Base-by-base conservation (phyloP, 2,113 vertebrate genomes). In the Callopanchax toddi region DNA sequence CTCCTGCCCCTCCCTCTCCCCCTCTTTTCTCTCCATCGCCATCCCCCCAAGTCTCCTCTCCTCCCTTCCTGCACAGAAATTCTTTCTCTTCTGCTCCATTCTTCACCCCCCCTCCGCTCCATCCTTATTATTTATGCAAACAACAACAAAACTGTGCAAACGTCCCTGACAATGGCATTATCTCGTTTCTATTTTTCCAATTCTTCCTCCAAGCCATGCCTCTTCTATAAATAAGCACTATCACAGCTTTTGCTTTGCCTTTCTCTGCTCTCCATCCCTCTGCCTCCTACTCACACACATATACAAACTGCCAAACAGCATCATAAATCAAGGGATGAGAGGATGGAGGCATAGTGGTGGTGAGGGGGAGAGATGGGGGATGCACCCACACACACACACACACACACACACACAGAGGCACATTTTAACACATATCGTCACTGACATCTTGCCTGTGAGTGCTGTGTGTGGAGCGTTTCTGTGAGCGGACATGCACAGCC, bases 241-340 rank as follows among this genome's bases (percentile, higher is more conserved):
- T 74, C 71, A 71, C 49, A 71, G 79, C 54, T n/a, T 82, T 78
- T 78, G 77, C 76, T 64, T 52, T 17, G 25, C 60, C 74, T 78
- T 75, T 75, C 74, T 76, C 65, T 54, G 34, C 58, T 78, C 79
- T 80, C 85, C 79, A 76, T 83, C 82, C 83, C 73, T 73, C 74
- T 81, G 68, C 78, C 78, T 87, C 79, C 82, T 74, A 74, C 88
- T 78, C 85, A 81, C 86, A 87, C 86, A 83, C 86, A 83, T 83
- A 88, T 75, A 90, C 84, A 82, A 82, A 66, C 86, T 85, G 83
- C 81, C 90, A 90, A 88, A 87, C 86, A 89, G 86, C 89, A 91
- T 87, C 90, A 92, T 92, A 91, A 91, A 93, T 92, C 91, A 92
- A 72, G 71, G 61, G 71, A 86, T 78, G 83, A 74, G 71, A 68